Conservation (phyloP, 2,888 invertebrate species). For the Xanthorhoe spadicearia region DNA sequence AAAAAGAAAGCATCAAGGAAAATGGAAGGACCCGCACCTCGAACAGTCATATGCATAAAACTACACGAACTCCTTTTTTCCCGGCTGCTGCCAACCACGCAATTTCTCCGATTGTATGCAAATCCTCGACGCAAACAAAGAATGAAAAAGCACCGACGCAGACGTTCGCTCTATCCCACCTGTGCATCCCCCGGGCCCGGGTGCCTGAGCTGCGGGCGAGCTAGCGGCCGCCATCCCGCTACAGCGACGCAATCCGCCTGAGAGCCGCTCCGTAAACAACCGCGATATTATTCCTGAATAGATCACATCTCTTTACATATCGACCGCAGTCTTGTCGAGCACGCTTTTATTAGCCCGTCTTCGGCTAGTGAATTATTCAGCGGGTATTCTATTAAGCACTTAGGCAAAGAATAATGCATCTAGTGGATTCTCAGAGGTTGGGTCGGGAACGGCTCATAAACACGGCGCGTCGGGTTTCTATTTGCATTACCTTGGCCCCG, state of each 20-base stretch:
- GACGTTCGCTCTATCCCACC: constrained; percentile 71
- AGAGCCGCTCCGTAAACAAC: constrained; percentile 64
- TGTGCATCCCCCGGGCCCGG: constrained; percentile 60
- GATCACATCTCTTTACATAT: constrained; percentile 77
- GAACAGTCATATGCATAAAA: constrained; percentile 68
- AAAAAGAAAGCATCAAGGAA: constrained; percentile 44
- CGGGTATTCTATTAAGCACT: constrained; percentile 75
- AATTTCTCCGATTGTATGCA: constrained; percentile 83
- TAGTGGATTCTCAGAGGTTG: constrained; percentile 68
- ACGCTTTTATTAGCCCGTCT: constrained; percentile 74
- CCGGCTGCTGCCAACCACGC: constrained; percentile 68
- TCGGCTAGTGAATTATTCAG: constrained; percentile 77
- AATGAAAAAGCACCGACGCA: constrained; percentile 78
- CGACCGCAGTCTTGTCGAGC: constrained; percentile 72
- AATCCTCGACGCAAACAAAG: constrained; percentile 80
- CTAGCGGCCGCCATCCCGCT: constrained; percentile 52
- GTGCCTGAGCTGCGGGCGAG: constrained; percentile 64
- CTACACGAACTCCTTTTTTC: constrained; percentile 72
- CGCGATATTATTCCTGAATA: constrained; percentile 74
- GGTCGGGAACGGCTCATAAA: constrained; percentile 59
- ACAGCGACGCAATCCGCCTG: constrained; percentile 59
- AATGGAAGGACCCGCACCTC: constrained; percentile 55
- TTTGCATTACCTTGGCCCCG: constrained; percentile 65
- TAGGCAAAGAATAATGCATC: constrained; percentile 76
- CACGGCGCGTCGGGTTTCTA: constrained; percentile 50